These are phyloP conservation scores for Rhagophthalmus giganteus DNA, from an alignment of 2,888 invertebrate genomes.

Conservation along the genomic window DNA sequence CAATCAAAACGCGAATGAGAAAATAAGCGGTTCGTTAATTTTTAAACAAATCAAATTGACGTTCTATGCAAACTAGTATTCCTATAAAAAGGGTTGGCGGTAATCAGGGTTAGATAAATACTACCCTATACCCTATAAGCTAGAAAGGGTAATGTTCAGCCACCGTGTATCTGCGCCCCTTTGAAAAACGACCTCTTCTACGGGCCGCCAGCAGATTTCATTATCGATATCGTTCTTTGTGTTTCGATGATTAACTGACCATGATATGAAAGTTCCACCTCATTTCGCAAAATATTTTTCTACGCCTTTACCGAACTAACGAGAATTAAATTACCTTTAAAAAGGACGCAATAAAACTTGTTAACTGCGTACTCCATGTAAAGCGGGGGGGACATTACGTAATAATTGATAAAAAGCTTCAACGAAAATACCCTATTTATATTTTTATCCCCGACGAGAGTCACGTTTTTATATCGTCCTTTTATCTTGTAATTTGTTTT, in stretches of 20 bases:
- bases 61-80: slow-evolving; percentile 30
- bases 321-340: slow-evolving; percentile 24
- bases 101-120: slow-evolving; percentile 35
- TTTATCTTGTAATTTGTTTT: slow-evolving; percentile 13
- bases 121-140: slow-evolving; percentile 33
- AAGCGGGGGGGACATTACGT: slow-evolving; percentile 15
- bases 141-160: slow-evolving; percentile 35
- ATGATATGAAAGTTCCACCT: slow-evolving; percentile 31
- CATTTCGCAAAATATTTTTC: slow-evolving; percentile 26
- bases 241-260: slow-evolving; percentile 38
- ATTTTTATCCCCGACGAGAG: slow-evolving; percentile 17
- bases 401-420: slow-evolving; percentile 25
- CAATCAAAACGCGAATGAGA: slow-evolving; percentile 8
- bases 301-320: slow-evolving; percentile 21
- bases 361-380: slow-evolving; percentile 17
- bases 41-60: slow-evolving; percentile 27
- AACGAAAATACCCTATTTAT: slow-evolving; percentile 20
- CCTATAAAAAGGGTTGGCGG: slow-evolving; percentile 32
- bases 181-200: slow-evolving; percentile 40
- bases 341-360: slow-evolving; percentile 19
- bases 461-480: slow-evolving; percentile 14
- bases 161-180: slow-evolving; percentile 32
- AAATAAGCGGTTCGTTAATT: slow-evolving; percentile 28
- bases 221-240: slow-evolving; percentile 44
- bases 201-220: slow-evolving; percentile 40